phyloP scores from a whole-genome alignment of 2,797 vertebrate genomes.

The Orestias chungarensis region DNA sequence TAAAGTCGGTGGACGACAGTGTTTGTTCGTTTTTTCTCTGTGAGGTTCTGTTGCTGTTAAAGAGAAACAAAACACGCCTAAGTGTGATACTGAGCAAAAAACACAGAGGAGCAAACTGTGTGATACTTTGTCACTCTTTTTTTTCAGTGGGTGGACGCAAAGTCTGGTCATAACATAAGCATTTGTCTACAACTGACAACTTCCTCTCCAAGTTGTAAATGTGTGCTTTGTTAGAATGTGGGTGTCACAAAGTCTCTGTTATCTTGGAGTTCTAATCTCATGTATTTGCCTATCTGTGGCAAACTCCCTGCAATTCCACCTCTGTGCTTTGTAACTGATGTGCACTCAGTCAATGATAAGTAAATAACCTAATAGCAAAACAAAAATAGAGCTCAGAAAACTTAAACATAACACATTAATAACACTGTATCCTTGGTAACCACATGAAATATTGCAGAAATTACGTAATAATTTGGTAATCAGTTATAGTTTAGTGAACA shows the following conservation, averaged over 20 bases:
- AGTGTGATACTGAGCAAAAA: conserved; percentile 10
- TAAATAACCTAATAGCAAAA: conserved; percentile 13
- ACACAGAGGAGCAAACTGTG: conserved; percentile 26
- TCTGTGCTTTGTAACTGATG: conserved; percentile 16
- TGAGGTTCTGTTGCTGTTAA: conserved; percentile 42
- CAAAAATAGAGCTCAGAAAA: conserved; percentile 1
- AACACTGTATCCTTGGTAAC: conserved; percentile 16
- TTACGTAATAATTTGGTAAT: not conserved
- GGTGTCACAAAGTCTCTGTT: conserved; percentile 33
- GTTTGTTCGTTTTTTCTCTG: conserved; percentile 46
- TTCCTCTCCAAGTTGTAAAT: conserved; percentile 61
- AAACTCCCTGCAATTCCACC: conserved; percentile 60
- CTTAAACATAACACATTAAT: not conserved
- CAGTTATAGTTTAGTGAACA: not conserved
- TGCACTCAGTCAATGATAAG: conserved; percentile 1
- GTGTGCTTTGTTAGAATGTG: conserved; percentile 39
- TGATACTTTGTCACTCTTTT: conserved; percentile 8
- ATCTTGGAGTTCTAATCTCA: conserved; percentile 67
- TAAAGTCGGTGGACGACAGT: not conserved
- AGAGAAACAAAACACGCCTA: conserved; percentile 20
- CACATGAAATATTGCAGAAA: not conserved
- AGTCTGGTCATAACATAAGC: conserved; percentile 28
- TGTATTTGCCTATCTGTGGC: conserved; percentile 76
- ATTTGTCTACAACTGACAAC: conserved; percentile 52
- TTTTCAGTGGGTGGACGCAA: conserved; percentile 31